Conservation (phyloP, 2,888 invertebrate genomes). For the Leptinotarsa peninsularis region DNA sequence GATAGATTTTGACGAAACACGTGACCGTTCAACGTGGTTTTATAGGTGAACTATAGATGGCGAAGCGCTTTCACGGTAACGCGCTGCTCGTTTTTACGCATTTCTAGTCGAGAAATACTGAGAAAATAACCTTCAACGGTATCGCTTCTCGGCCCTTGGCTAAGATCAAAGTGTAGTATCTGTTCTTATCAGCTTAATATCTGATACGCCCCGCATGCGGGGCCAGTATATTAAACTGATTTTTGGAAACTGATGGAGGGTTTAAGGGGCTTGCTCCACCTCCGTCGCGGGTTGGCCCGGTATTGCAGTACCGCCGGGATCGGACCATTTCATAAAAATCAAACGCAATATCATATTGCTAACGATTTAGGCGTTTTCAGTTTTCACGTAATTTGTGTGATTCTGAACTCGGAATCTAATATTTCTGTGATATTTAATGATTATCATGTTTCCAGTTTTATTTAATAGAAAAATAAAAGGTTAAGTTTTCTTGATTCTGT, state of each 20-base stretch:
- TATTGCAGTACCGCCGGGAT: conserved; percentile 77
- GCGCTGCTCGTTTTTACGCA: not conserved
- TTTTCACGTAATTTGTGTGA: no score
- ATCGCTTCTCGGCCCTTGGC: conserved; percentile 61
- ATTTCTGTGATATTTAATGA: no score
- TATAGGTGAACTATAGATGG: not conserved
- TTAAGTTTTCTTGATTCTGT: no score
- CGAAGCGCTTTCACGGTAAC: not conserved
- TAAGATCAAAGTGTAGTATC: conserved; percentile 76
- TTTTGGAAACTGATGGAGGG: conserved; percentile 67
- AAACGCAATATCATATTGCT: not conserved
- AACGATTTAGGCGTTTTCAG: no score
- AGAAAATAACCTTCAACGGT: not conserved
- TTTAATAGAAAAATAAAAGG: no score
- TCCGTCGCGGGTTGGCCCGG: conserved; percentile 76
- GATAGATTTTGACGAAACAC: no score
- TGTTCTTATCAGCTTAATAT: conserved; percentile 80
- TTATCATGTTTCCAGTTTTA: no score
- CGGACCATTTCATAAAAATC: conserved; percentile 65
- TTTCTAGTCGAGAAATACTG: not conserved
- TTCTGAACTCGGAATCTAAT: no score
- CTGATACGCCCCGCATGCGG: conserved; percentile 71
- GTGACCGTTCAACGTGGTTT: no score
- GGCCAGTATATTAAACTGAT: conserved; percentile 70
- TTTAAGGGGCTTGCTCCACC: conserved; percentile 73